A percentile compares a stretch with the other conserved stretches of the same genome.
phyloP scores from a whole-genome alignment of 35 echinoderm and acorn worm species.

The Stichopus chloronotus region DNA sequence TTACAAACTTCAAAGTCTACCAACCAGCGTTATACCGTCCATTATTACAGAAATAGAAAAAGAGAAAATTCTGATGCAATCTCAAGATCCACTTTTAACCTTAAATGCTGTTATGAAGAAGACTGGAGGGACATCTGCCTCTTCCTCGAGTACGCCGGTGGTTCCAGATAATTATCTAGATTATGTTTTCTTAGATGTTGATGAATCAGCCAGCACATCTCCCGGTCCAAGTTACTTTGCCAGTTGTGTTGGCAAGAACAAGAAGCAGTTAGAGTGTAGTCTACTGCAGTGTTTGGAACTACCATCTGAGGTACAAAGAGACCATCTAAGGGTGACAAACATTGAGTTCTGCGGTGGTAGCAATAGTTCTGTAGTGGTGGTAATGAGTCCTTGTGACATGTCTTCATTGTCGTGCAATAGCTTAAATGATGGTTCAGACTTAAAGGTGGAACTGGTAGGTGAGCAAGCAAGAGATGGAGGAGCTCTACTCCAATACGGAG shows the following conservation, averaged over 20 bases:
- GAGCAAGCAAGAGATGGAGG: neutral
- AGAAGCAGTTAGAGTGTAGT: slow-evolving; percentile 41
- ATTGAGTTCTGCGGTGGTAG: slow-evolving; percentile 23
- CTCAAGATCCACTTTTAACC: slow-evolving; percentile 12
- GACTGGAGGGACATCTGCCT: slow-evolving; percentile 22
- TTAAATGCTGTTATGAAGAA: slow-evolving; percentile 27
- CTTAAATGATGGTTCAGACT: slow-evolving; percentile 9
- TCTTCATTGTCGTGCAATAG: slow-evolving; percentile 49
- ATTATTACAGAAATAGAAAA: slow-evolving; percentile 41
- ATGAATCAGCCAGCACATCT: slow-evolving; percentile 30
- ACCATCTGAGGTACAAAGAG: slow-evolving; percentile 19
- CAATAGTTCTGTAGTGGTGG: slow-evolving; percentile 1
- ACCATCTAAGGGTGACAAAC: slow-evolving; percentile 22
- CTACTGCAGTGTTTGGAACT: slow-evolving; percentile 3
- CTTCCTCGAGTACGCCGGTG: slow-evolving; percentile 44
- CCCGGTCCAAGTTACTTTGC: slow-evolving; percentile 53
- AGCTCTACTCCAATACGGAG: slow-evolving; percentile 18
- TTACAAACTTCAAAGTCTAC: slow-evolving; percentile 39
- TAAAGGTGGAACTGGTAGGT: neutral
- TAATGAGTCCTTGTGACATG: neutral
- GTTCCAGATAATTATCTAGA: slow-evolving; percentile 47
- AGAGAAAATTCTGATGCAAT: neutral
- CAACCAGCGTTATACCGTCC: slow-evolving; percentile 21
- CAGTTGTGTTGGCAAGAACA: slow-evolving; percentile 54
- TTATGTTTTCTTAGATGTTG: slow-evolving; percentile 43